phyloP scores from a whole-genome alignment of 2,888 invertebrate genomes.

The Drosophila histrio region DNA sequence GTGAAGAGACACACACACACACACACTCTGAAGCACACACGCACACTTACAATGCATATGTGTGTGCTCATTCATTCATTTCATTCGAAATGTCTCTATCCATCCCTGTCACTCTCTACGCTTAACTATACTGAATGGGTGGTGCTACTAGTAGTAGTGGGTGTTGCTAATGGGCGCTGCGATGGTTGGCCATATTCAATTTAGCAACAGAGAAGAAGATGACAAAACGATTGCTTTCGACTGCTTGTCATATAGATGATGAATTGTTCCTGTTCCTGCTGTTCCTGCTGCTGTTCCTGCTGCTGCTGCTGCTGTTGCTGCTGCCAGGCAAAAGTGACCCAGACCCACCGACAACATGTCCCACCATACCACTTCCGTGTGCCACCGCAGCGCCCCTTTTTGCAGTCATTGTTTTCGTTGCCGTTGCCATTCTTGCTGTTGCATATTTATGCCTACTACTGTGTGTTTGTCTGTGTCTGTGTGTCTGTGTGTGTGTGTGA shows the following conservation, averaged over 20 bases:
- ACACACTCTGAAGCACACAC: conserved; percentile 6
- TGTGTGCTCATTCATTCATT: conserved; percentile 74
- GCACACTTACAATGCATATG: conserved; percentile 23
- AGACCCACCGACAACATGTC: conserved; percentile 7
- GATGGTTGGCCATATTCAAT: conserved; percentile 79
- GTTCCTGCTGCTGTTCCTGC: conserved; percentile 2
- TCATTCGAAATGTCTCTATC: conserved; percentile 56
- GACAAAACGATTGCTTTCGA: conserved; percentile 84
- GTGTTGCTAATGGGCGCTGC: background rate
- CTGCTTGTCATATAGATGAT: conserved; percentile 81
- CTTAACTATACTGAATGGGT: conserved; percentile 5
- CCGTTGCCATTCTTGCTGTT: conserved; percentile 41
- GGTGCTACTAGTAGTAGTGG: conserved; percentile 7
- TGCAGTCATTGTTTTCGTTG: conserved; percentile 41
- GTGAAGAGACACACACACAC: conserved; percentile 39
- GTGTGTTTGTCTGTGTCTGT: background rate
- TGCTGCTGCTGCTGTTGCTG: conserved; percentile 6
- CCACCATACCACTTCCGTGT: background rate
- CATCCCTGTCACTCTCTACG: conserved; percentile 29
- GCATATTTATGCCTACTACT: conserved; percentile 63
- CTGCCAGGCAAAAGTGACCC: conserved; percentile 23
- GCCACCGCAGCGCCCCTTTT: conserved; percentile 20
- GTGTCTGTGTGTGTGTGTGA: conserved; percentile 27
- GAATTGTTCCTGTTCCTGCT: conserved; percentile 77
- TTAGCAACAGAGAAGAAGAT: conserved; percentile 83